Base-by-base conservation (phyloP, 2,888 invertebrate species). In the Microctonus aethiopoides region DNA sequence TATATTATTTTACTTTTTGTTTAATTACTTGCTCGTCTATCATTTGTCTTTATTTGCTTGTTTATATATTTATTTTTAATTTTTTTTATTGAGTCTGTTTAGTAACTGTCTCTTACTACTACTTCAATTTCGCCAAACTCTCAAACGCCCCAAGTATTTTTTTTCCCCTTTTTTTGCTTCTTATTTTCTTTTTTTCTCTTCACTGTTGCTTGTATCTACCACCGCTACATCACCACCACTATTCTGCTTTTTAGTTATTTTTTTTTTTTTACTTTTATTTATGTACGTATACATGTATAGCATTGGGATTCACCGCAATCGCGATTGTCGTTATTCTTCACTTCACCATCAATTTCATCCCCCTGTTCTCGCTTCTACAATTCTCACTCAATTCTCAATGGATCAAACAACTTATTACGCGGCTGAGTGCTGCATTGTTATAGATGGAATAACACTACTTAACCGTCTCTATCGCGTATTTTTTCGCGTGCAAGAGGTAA, bases 391-490 rank as follows among this genome's bases (percentile, higher is more conserved):
- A 76, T 74, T 76, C 67, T 73, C 75, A 74, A 74, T 76, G 74
- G 76, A 76, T 77, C 76, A 76, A 77, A 74, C 74, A 70, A 71
- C 76, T 75, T 69, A 72, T 73, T 76, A 75, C 68, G 63, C 64
- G 73, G 54, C 70, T 71, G 73, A 72, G 76, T 74, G 73, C 70
- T 59, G 67, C 68, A 75, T 74, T 74, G 72, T 75, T 65, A 66
- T n/a, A n/a, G 71, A 66, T 68, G 73, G 61, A 72, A 75, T 70
- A 67, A 63, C 67, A 24, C 68, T 36, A 46, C 36, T 65, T 34
- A 57, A 34, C 1, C 57, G 10, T 32, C 57, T 32, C 13, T 5
- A 20, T 20, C n/a, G 9, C 54, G 34, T 13, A 24, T 24, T 5
- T 11, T 2, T 11, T 61, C 22, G 24, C 24, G 4, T 16, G 16